phyloP scores from a whole-genome alignment of 2,113 vertebrate species.

The Sciurus niger region DNA sequence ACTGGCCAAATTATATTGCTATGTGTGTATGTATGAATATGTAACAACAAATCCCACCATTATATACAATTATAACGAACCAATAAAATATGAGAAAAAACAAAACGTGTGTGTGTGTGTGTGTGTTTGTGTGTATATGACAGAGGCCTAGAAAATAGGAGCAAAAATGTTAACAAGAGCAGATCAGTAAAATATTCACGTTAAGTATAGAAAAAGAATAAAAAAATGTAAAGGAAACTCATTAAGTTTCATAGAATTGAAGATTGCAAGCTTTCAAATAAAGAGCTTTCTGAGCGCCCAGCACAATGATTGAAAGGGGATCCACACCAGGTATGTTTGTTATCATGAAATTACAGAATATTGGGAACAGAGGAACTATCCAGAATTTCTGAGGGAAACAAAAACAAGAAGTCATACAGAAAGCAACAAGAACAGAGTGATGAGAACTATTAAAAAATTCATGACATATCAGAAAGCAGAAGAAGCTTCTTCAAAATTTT shows the following conservation, averaged over 20 bases:
- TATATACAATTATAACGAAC: too few species aligned
- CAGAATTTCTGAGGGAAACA: neutral
- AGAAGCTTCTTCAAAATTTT: slow-evolving; percentile 18
- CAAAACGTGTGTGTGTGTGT: too few species aligned
- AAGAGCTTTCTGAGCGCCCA: neutral
- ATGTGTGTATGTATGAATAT: too few species aligned
- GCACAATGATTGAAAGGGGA: neutral
- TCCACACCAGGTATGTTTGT: accelerated
- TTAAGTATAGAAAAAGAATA: neutral
- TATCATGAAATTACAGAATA: neutral
- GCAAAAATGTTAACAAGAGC: neutral
- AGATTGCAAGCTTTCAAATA: neutral
- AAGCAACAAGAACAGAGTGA: slow-evolving; percentile 31
- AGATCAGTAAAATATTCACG: neutral
- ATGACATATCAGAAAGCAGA: neutral
- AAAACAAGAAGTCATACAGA: neutral
- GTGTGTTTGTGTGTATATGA: too few species aligned
- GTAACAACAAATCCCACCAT: too few species aligned
- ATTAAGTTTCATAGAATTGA: neutral
- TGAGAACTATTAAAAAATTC: neutral
- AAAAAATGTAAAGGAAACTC: neutral
- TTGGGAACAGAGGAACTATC: neutral
- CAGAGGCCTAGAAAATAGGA: neutral
- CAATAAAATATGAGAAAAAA: too few species aligned
- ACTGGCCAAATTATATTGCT: neutral